A percentile compares a stretch with the other conserved stretches of the same genome.
Conservation (phyloP, 2,113 vertebrate species). For the Salminus brasiliensis region DNA sequence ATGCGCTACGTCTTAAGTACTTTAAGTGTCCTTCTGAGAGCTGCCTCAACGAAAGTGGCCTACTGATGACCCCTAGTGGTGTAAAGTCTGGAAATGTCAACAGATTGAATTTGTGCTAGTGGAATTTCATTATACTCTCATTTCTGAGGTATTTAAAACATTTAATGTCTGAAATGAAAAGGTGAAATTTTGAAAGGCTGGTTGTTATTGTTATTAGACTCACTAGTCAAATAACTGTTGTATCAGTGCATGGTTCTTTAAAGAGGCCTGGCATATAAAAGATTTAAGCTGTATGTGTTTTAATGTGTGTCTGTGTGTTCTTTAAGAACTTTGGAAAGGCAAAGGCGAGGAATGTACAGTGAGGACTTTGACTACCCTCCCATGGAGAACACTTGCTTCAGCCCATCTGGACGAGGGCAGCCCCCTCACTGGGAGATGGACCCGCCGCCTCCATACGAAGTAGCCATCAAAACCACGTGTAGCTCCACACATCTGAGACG, state of each 20-base stretch:
- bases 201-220: no score
- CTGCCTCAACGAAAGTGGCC: background rate
- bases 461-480: slow-evolving; percentile 79
- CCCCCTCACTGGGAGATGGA: slow-evolving; percentile 73
- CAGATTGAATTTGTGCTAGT: background rate
- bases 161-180: background rate
- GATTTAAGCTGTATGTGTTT: no score
- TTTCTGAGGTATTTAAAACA: background rate
- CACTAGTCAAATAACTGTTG: no score
- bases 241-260: no score
- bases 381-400: slow-evolving; percentile 73
- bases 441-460: slow-evolving; percentile 80
- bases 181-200: background rate
- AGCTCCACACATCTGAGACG: slow-evolving; percentile 80
- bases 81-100: background rate
- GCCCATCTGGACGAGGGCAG: slow-evolving; percentile 66
- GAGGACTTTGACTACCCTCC: slow-evolving; percentile 80
- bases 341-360: slow-evolving; percentile 60
- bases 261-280: no score
- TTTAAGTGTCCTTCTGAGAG: background rate
- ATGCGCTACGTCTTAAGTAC: background rate
- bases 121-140: background rate
- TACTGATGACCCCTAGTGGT: slow-evolving; percentile 26
- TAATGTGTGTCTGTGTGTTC: slow-evolving; percentile 20
- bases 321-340: slow-evolving; percentile 68